Conservation (phyloP, 2,888 invertebrate genomes). For the Trachelus tabidus region DNA sequence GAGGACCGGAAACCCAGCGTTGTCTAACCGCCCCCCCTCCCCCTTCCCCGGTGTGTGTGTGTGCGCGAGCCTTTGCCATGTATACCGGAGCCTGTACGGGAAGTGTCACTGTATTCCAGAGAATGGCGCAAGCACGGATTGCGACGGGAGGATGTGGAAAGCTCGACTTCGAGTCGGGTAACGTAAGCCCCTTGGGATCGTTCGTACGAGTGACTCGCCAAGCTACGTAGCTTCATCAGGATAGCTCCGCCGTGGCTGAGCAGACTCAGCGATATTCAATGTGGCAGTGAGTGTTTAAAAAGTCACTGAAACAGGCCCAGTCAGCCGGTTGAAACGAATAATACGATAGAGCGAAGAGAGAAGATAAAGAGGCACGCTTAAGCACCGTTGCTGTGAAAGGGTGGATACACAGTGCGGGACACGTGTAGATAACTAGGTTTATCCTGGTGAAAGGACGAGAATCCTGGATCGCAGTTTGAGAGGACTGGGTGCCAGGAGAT, state of each 20-base stretch:
- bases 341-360: not conserved
- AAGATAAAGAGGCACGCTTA: not conserved
- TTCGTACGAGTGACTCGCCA: not conserved
- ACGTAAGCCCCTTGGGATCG: not conserved
- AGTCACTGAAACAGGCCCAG: not conserved
- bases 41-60: no score
- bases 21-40: not conserved
- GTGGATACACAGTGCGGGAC: not conserved
- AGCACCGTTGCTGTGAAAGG: not conserved
- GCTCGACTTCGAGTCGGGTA: not conserved
- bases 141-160: not conserved
- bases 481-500: not conserved
- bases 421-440: not conserved
- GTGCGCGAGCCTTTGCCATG: not conserved
- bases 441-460: not conserved
- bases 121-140: not conserved
- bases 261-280: slow-evolving; percentile 27
- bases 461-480: not conserved
- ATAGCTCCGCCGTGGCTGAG: slow-evolving; percentile 10
- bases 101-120: not conserved
- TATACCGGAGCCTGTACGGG: not conserved
- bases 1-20: not conserved
- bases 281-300: slow-evolving; percentile 16
- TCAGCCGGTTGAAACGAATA: not conserved
- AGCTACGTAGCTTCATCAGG: slow-evolving; percentile 20